Evolutionary conservation across 2,888 invertebrate genomes (phyloP).

Genomic region (Taenaris catops): DNA sequence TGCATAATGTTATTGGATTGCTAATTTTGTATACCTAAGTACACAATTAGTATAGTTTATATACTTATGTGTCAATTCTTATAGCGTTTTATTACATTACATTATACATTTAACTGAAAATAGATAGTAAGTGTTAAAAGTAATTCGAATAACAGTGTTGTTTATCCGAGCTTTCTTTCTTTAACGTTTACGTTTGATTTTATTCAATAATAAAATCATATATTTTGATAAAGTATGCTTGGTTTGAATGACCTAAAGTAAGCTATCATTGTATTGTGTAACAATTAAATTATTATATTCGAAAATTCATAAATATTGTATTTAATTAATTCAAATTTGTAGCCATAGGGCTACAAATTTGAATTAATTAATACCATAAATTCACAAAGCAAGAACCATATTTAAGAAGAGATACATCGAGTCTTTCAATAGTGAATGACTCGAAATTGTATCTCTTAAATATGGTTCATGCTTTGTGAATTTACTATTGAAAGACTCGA

Average conservation of each 20-base stretch:
- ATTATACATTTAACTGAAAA: slow-evolving; percentile 49
- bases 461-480: slow-evolving; percentile 39
- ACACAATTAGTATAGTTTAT: slow-evolving; percentile 81
- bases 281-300: slow-evolving; percentile 10
- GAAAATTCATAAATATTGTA: slow-evolving; percentile 14
- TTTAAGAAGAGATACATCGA: slow-evolving; percentile 23
- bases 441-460: slow-evolving; percentile 22
- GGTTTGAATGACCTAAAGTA: slow-evolving; percentile 10
- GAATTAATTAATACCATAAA: slow-evolving; percentile 35
- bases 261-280: slow-evolving; percentile 16
- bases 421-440: slow-evolving; percentile 23
- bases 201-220: slow-evolving; percentile 9
- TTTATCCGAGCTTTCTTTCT: slow-evolving; percentile 57
- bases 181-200: slow-evolving; percentile 37
- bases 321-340: slow-evolving; percentile 26
- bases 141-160: slow-evolving; percentile 62
- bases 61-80: slow-evolving; percentile 81
- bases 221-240: slow-evolving; percentile 15
- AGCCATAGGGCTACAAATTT: slow-evolving; percentile 27
- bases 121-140: slow-evolving; percentile 78
- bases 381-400: slow-evolving; percentile 39
- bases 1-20: slow-evolving; percentile 75
- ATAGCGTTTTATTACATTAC: slow-evolving; percentile 76
- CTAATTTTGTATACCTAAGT: slow-evolving; percentile 71
- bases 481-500: slow-evolving; percentile 30